Evolutionary conservation across 2,888 invertebrate genomes (phyloP).

Genomic region (Drosophila anomelani): DNA sequence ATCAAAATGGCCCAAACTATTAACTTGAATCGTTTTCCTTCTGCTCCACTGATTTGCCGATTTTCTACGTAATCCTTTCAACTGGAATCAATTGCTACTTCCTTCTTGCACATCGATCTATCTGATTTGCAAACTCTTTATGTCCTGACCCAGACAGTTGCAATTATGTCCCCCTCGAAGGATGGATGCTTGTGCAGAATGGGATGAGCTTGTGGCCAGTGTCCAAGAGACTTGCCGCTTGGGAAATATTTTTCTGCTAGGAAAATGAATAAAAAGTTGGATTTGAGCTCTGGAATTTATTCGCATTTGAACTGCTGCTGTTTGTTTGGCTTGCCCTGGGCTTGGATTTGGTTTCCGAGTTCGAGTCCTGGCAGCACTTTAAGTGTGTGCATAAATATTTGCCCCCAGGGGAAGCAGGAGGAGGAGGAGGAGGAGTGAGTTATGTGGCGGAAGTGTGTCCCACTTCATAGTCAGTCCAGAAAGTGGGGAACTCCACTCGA

Average conservation of each 20-base stretch:
- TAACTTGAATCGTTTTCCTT: conserved; percentile 5
- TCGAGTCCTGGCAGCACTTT: conserved; percentile 26
- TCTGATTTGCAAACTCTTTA: conserved; percentile 15
- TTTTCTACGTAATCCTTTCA: background rate
- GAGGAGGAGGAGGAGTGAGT: conserved; percentile 2
- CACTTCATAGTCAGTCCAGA: conserved; percentile 38
- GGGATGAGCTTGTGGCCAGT: background rate
- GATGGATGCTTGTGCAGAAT: background rate
- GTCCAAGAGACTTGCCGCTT: conserved; percentile 19
- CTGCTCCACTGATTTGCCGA: conserved; percentile 6
- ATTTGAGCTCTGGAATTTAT: conserved; percentile 27
- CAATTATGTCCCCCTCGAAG: conserved; percentile 9
- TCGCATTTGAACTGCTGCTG: conserved; percentile 34
- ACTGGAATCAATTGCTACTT: conserved; percentile 23
- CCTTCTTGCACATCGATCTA: conserved; percentile 4
- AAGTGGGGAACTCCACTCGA: conserved; percentile 37
- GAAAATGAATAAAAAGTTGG: conserved; percentile 29
- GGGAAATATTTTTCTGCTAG: conserved; percentile 13
- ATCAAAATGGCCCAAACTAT: conserved; percentile 7
- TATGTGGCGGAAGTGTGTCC: conserved; percentile 54
- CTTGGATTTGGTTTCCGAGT: conserved; percentile 6
- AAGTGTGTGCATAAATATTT: conserved; percentile 59
- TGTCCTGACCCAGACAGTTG: conserved; percentile 33
- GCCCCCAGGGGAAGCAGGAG: background rate
- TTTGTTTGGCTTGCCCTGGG: conserved; percentile 25